Base-by-base conservation (phyloP, 2,888 invertebrate genomes). In the Digitonthophagus gazella region DNA sequence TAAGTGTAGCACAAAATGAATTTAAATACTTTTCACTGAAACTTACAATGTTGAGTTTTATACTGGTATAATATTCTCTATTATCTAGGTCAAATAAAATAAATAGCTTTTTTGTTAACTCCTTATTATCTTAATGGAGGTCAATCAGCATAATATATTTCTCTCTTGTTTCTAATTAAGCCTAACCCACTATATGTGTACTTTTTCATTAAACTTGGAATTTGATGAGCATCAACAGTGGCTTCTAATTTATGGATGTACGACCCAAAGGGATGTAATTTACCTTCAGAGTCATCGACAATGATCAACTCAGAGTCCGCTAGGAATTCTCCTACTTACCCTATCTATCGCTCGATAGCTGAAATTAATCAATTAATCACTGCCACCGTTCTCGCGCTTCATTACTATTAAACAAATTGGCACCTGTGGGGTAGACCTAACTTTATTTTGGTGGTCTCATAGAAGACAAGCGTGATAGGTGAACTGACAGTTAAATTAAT, bases 281-380 rank as follows among this genome's bases (percentile, higher is more conserved):
- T 57, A 14, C 57, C 57, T 5, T n/a, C n/a, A n/a, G n/a, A n/a
- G 57, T 15, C 57, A 15, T 57, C 57, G 57, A 11, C 54, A 54
- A n/a, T n/a, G n/a, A n/a, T n/a, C n/a, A n/a, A n/a, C n/a, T n/a
- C 11, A 44, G 3, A 11, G 11, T 8, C 22, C 22, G 28, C 11
- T 1, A 22, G 22, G 22, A 22, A 22, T 22, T 44, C 28, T 44
- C 28, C 11, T 44, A 44, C 28, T 22, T 44, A 6, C 11, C 28
- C 11, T 44, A 44, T 11, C 28, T 44, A 44, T 44, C 28, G 8
- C 61, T 3, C 61, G 61, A 61, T 61, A 61, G 18, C 8, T n/a
- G 61, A 19, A 61, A 18, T 61, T 61, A 61, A 61, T 61, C 61
- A 61, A 57, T 57, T 57, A 57, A 61, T 61, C 61, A 61, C 58